Conservation (phyloP, 2,888 invertebrate species). For the Agapostemon virescens region DNA sequence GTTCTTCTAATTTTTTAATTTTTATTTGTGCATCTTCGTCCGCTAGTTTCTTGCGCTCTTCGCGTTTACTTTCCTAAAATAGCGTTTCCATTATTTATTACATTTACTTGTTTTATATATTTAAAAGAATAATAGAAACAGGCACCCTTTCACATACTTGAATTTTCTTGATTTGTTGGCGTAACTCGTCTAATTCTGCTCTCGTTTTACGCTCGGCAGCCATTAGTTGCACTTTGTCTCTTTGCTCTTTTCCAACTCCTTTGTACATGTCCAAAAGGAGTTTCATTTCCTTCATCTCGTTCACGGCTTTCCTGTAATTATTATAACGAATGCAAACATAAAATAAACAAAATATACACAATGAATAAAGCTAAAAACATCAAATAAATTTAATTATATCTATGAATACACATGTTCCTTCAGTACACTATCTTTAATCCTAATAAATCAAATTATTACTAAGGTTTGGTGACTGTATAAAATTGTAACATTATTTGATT, state of each 20-base stretch:
- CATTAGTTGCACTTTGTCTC: conserved; percentile 98
- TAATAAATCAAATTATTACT: neutral
- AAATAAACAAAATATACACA: conserved; percentile 31
- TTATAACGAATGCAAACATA: neutral
- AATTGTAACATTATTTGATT: neutral
- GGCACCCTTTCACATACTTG: conserved; percentile 82
- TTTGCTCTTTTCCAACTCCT: conserved; percentile 96
- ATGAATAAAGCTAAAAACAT: neutral
- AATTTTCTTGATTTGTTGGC: conserved; percentile 91
- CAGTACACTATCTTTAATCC: neutral
- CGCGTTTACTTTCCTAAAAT: conserved; percentile 92
- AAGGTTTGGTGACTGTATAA: neutral
- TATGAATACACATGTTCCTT: neutral
- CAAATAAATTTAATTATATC: neutral
- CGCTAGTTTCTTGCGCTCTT: conserved; percentile 93
- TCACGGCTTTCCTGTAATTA: conserved; percentile 89
- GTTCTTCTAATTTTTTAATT: conserved; percentile 96
- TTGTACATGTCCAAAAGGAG: conserved; percentile 97
- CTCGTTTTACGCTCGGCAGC: conserved; percentile 95
- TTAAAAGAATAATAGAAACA: neutral
- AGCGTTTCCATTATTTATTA: neutral
- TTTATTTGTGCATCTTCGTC: conserved; percentile 97
- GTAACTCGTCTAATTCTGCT: conserved; percentile 93
- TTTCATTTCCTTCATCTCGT: conserved; percentile 97
- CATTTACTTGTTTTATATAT: neutral